These are phyloP conservation scores for Chloropsis cyanopogon DNA, from an alignment of 2,113 vertebrate genomes.

Conservation along the genomic window DNA sequence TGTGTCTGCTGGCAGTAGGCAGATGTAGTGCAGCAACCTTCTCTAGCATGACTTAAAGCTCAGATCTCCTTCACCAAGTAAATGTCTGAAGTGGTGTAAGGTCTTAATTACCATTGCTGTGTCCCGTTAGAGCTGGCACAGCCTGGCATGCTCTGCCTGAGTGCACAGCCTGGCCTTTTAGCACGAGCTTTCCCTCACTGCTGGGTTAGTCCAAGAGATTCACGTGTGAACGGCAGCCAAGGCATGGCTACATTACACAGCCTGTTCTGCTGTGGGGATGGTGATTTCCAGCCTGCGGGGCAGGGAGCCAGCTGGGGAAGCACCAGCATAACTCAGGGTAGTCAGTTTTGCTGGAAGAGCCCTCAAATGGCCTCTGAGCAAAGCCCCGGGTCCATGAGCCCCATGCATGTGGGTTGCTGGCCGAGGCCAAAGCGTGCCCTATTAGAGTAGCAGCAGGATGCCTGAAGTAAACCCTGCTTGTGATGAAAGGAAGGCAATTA, in stretches of 20 bases:
- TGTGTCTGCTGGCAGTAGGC: neutral
- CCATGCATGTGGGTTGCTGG: neutral
- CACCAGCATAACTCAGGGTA: neutral
- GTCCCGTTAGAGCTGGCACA: fast-evolving
- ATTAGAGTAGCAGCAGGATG: conserved; percentile 47
- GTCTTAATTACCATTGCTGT: neutral
- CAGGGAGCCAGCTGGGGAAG: neutral
- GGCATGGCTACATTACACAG: neutral
- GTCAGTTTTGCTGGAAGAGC: neutral
- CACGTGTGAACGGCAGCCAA: neutral
- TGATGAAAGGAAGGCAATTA: conserved; percentile 64
- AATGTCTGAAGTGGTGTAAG: neutral
- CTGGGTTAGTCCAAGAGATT: neutral
- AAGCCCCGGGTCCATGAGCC: neutral
- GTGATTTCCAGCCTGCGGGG: neutral
- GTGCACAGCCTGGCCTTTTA: neutral
- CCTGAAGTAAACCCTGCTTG: neutral
- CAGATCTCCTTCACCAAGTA: neutral
- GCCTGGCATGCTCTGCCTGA: fast-evolving
- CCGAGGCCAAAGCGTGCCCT: neutral
- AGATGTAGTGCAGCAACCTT: neutral
- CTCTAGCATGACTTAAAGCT: neutral
- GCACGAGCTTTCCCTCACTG: neutral
- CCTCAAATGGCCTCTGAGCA: neutral
- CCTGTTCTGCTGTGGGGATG: neutral